Evolutionary conservation across 2,888 invertebrate genomes (phyloP).

Genomic region (Lumbricus terrestris): DNA sequence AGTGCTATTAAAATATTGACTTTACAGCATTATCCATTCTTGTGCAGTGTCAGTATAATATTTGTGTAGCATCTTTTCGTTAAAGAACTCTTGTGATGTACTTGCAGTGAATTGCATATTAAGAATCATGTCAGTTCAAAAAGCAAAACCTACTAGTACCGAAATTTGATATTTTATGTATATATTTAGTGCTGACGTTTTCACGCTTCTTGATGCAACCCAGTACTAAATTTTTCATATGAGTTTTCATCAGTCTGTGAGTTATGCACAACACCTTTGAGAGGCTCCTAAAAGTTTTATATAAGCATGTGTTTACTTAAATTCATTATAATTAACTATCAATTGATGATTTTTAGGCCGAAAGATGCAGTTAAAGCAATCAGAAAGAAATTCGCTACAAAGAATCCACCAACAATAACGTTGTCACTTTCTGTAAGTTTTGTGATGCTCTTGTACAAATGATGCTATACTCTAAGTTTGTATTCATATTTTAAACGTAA

Average conservation of each 20-base stretch:
- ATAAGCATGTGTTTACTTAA: background rate
- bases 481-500: background rate
- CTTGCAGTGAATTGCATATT: background rate
- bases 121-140: background rate
- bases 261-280: too few species aligned
- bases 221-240: background rate
- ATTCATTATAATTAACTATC: background rate
- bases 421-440: constrained; percentile 25
- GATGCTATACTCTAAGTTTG: background rate
- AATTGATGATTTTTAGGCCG: constrained; percentile 64
- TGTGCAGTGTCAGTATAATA: background rate
- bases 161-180: background rate
- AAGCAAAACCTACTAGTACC: background rate
- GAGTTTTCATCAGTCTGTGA: background rate
- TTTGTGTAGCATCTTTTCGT: background rate
- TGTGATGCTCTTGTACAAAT: background rate
- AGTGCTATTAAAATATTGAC: too few species aligned
- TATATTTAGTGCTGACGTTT: background rate
- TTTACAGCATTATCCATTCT: too few species aligned
- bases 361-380: constrained; percentile 95
- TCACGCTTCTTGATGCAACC: background rate
- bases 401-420: constrained; percentile 68
- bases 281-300: background rate
- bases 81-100: background rate
- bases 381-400: constrained; percentile 72